These are phyloP conservation scores for Leucopsar rothschildi DNA, from an alignment of 2,113 vertebrate genomes.

Conservation along the genomic window DNA sequence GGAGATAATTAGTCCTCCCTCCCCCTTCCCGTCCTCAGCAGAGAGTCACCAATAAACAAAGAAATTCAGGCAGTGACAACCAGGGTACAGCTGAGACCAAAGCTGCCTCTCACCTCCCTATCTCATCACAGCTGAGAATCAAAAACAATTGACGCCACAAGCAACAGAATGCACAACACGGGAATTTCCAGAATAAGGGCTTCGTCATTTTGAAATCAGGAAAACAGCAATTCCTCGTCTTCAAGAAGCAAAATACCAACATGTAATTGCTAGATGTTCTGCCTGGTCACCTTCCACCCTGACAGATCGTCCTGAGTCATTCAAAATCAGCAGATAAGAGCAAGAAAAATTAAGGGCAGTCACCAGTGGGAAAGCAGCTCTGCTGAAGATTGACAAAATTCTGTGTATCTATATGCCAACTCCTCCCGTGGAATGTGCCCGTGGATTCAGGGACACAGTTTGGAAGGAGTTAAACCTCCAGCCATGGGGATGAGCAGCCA, in stretches of 20 bases:
- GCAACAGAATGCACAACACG: background rate
- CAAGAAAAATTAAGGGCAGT: background rate
- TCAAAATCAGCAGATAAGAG: background rate
- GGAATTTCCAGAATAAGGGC: background rate
- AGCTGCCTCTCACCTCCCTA: background rate
- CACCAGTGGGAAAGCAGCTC: background rate
- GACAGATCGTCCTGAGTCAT: background rate
- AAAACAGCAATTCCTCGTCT: background rate
- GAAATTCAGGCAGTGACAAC: conserved; percentile 3
- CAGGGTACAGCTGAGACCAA: background rate
- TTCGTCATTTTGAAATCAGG: background rate
- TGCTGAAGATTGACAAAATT: background rate
- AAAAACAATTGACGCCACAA: background rate
- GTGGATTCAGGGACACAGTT: background rate
- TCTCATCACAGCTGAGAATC: background rate
- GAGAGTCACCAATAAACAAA: conserved; percentile 1
- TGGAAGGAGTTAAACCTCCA: background rate
- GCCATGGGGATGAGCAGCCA: background rate
- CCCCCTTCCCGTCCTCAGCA: background rate
- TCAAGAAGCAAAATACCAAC: background rate
- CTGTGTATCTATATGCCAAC: rapidly evolving
- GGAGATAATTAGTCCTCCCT: background rate
- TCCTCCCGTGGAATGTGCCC: background rate
- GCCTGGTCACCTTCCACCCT: background rate
- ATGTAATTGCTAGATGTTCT: background rate